These are phyloP conservation scores for Melanitta fusca DNA, from an alignment of 2,797 vertebrate genomes.

Conservation along the genomic window DNA sequence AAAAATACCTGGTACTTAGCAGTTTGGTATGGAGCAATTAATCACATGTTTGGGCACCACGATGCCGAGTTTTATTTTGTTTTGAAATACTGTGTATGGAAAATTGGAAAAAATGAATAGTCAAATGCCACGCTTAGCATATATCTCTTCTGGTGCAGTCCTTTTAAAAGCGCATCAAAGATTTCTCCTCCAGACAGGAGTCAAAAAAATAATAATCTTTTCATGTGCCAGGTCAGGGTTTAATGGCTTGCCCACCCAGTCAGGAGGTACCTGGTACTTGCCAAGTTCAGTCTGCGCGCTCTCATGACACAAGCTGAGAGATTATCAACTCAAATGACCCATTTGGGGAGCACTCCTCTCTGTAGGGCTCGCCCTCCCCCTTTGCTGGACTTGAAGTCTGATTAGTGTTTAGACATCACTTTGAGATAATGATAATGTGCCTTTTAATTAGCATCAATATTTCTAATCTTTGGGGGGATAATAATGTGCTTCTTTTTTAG, in stretches of 20 bases:
- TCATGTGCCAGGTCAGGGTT: rapidly evolving
- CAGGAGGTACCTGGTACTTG: background rate
- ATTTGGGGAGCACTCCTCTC: background rate
- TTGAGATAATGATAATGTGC: slow-evolving; percentile 59
- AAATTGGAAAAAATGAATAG: background rate
- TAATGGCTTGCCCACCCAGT: background rate
- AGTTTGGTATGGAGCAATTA: background rate
- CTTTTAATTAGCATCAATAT: slow-evolving; percentile 77
- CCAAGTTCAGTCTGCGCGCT: background rate
- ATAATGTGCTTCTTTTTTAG: slow-evolving; percentile 61
- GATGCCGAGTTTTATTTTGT: background rate
- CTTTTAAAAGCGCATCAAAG: background rate
- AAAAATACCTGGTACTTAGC: rapidly evolving
- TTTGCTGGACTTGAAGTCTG: background rate
- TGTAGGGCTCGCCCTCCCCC: background rate
- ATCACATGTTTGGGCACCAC: background rate
- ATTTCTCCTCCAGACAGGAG: background rate
- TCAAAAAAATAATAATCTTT: background rate
- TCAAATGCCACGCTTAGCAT: background rate
- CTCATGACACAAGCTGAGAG: background rate
- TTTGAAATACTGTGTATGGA: background rate
- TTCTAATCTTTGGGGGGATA: slow-evolving; percentile 67
- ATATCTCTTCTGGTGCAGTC: background rate
- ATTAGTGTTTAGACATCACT: slow-evolving; percentile 44
- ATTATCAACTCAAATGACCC: background rate